These are phyloP conservation scores for Hestina assimilis DNA, from an alignment of 1,140 invertebrate species.

Conservation along the genomic window DNA sequence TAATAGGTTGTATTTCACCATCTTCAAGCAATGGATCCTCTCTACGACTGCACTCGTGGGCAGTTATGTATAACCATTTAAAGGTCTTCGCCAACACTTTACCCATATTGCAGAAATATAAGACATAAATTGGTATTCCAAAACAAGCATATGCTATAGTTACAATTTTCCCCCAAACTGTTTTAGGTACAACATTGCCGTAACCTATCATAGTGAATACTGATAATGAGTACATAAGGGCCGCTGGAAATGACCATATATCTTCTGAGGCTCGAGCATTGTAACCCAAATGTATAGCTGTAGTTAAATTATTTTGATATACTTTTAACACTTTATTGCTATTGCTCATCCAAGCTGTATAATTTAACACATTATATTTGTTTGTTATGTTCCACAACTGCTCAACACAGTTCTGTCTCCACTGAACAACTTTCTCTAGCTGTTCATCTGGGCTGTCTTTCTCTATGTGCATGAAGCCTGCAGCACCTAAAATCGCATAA, in stretches of 20 bases:
- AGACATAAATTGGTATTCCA: slow-evolving; percentile 94
- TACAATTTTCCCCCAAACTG: slow-evolving; percentile 92
- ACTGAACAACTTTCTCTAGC: slow-evolving; percentile 70
- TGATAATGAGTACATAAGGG: slow-evolving; percentile 91
- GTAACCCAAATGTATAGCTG: slow-evolving; percentile 87
- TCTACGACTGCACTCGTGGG: slow-evolving; percentile 85
- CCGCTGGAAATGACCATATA: slow-evolving; percentile 91
- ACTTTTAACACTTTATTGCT: slow-evolving; percentile 83
- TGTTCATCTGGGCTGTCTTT: slow-evolving; percentile 82
- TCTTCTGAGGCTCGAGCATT: slow-evolving; percentile 84
- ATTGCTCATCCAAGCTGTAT: slow-evolving; percentile 83
- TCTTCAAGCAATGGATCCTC: slow-evolving; percentile 74
- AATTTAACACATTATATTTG: slow-evolving; percentile 87
- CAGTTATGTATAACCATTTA: slow-evolving; percentile 87
- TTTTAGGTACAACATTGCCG: slow-evolving; percentile 95
- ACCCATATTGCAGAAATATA: slow-evolving; percentile 95
- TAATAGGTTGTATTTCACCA: slow-evolving; percentile 56
- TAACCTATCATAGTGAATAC: slow-evolving; percentile 97
- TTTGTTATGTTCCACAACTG: slow-evolving; percentile 87
- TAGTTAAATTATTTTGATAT: slow-evolving; percentile 86
- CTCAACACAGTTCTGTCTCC: slow-evolving; percentile 79
- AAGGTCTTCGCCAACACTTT: slow-evolving; percentile 89
- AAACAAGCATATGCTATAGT: slow-evolving; percentile 97
- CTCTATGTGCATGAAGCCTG: slow-evolving; percentile 94
- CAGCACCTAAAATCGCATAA: slow-evolving; percentile 96